Evolutionary conservation across 2,888 invertebrate species (phyloP), one percentile per base, ranked within the genome.

Genomic region (Callyntrura sp.): DNA sequence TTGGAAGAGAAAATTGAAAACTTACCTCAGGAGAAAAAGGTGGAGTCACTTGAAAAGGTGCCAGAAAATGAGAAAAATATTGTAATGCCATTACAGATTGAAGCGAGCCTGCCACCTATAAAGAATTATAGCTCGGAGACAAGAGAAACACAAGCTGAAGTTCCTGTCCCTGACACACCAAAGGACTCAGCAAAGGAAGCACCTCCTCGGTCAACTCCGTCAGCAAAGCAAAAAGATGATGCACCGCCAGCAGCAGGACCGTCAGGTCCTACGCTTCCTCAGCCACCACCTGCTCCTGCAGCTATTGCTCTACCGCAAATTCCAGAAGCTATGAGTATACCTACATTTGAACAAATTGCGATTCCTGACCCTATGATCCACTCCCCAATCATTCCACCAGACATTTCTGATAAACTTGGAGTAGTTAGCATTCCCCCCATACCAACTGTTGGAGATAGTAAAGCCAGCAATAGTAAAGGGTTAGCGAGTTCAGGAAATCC

Each of bases 211-310:
- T n/a, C 43, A 65, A 23, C 20, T 8, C 8, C 48, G 14, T 17
- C 73, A 28, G 35, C 83, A 1, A 45, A 68, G 28, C 28, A 25
- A 55, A 60, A 85, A 28, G 23, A 73, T 25, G 3, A 57, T 14
- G 60, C 20, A 20, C 76, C 84, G 17, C 43, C 85, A 43, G 8
- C 43, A 9, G 48, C 78, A 11, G 25, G 73, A 12, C 86, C 79
- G 8, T 65, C 79, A 25, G 86, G 86, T 28, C 79, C 79, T 12
- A 62, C 6, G 6, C 79, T 86, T 35, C 73, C 73, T 23, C 48
- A n/a, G 8, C 45, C 23, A 11, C 79, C 86, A 11, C 35, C 25
- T 6, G 45, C 86, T 23, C 86, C 60, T 8, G 11, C 45, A n/a
- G 17, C 68, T 11, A 17, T 68, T 28, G 86, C 14, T 28, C 62